Evolutionary conservation across 2,113 vertebrate genomes (phyloP).

Genomic region (Antechinus flavipes): DNA sequence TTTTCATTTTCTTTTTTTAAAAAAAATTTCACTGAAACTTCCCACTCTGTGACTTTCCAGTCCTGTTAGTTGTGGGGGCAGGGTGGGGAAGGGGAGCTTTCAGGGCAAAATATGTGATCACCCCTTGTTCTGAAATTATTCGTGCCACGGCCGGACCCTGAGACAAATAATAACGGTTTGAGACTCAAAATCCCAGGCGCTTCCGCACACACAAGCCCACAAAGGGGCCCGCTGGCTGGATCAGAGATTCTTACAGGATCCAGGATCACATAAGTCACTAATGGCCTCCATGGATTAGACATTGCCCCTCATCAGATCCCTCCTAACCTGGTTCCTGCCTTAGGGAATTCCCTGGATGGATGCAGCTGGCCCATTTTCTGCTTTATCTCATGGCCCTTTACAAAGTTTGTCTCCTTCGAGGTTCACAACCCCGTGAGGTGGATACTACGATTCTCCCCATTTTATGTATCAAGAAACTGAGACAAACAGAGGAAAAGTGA

Average conservation of each 20-base stretch:
- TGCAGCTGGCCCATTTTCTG: too few relatives aligned
- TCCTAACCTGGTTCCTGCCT: not conserved
- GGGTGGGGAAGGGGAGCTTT: not conserved
- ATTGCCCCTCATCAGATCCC: not conserved
- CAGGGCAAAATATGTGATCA: not conserved
- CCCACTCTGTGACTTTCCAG: not conserved
- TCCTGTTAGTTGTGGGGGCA: not conserved
- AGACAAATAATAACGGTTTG: not conserved
- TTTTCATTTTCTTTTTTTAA: not conserved
- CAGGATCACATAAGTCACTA: not conserved
- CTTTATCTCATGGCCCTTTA: not conserved
- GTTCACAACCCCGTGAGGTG: not conserved
- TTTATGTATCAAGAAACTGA: not conserved
- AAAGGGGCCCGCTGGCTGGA: too few relatives aligned
- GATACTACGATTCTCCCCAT: not conserved
- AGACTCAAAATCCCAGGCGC: not conserved
- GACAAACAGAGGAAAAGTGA: not conserved
- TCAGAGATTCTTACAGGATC: not conserved
- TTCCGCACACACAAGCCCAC: not conserved
- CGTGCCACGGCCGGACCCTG: rapidly evolving
- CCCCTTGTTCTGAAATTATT: not conserved
- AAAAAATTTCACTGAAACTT: not conserved
- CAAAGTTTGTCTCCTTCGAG: not conserved
- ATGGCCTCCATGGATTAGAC: not conserved
- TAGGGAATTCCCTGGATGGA: too few relatives aligned